phyloP scores from a whole-genome alignment of 2,797 vertebrate genomes.

The Cirrhinus mrigala region DNA sequence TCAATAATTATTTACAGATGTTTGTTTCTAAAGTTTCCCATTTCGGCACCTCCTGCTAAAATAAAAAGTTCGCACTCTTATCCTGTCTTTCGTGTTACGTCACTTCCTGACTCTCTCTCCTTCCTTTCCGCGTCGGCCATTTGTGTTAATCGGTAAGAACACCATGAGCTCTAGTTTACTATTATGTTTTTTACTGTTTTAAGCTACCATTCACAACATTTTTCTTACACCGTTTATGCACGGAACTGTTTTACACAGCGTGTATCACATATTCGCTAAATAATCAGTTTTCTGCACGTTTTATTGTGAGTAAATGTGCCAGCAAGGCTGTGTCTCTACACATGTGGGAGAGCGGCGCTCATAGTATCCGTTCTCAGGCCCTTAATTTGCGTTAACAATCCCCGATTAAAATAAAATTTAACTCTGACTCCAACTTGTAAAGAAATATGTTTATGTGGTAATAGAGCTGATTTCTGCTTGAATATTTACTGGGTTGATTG shows the following conservation, averaged over 20 bases:
- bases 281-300: neutral
- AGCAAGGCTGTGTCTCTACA: neutral
- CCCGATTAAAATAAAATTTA: neutral
- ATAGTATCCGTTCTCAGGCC: neutral
- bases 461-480: neutral
- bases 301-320: neutral
- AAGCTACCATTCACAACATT: rapidly evolving
- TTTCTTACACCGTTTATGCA: rapidly evolving
- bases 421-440: neutral
- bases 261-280: neutral
- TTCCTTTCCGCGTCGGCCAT: conserved; percentile 67
- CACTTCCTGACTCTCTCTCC: conserved; percentile 42
- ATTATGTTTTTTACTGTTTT: neutral
- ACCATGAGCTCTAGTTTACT: conserved; percentile 32
- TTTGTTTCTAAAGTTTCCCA: neutral
- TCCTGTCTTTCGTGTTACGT: neutral
- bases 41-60: neutral
- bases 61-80: neutral
- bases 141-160: conserved; percentile 60
- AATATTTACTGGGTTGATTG: neutral
- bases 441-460: neutral
- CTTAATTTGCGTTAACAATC: neutral
- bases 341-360: conserved; percentile 16
- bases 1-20: neutral
- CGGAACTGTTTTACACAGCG: neutral